These are phyloP conservation scores for Ailurus styani DNA, from an alignment of 2,113 vertebrate genomes.

Conservation along the genomic window DNA sequence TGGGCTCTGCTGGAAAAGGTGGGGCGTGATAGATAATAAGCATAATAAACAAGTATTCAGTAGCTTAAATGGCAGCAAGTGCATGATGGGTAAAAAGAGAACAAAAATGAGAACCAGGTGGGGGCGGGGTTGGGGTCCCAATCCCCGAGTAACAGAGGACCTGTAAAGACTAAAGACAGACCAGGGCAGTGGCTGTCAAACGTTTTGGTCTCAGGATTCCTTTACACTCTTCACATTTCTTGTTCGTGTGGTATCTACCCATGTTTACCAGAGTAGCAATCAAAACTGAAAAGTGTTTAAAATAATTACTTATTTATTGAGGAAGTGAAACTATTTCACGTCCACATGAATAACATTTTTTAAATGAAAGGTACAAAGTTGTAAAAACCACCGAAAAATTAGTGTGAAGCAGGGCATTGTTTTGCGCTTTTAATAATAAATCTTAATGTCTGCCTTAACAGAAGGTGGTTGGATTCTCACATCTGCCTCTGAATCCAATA, in stretches of 20 bases:
- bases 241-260: too few relatives aligned
- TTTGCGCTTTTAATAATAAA: background rate
- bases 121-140: background rate
- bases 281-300: background rate
- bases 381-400: background rate
- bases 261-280: background rate
- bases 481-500: background rate
- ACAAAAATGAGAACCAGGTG: background rate
- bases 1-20: background rate
- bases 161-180: background rate
- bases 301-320: background rate
- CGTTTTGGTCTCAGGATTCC: background rate
- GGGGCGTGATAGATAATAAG: background rate
- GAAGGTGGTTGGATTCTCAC: background rate
- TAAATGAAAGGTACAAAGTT: background rate
- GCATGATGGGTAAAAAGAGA: background rate
- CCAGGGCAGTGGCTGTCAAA: accelerated
- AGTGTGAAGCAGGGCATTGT: accelerated
- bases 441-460: background rate
- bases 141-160: background rate
- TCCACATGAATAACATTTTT: background rate
- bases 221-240: background rate
- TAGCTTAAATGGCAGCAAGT: background rate
- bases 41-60: background rate
- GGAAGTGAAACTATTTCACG: background rate